Percentiles rank a stretch among this genome's conserved stretches.
Evolutionary conservation across 2,797 vertebrate species (phyloP).

Genomic region (Hapalemur alaotrensis): DNA sequence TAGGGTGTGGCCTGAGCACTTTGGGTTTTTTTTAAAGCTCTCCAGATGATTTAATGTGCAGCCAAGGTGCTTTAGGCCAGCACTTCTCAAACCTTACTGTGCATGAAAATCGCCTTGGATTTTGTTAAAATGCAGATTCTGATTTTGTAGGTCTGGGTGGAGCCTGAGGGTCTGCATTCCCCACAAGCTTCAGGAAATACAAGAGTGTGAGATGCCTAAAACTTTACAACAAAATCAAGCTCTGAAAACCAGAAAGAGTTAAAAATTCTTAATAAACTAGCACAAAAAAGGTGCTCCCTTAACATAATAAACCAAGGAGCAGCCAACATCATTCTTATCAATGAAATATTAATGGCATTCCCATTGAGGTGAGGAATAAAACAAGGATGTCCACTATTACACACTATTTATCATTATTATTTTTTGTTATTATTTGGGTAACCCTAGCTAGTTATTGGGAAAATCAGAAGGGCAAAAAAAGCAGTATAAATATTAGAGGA

Average conservation of each 20-base stretch:
- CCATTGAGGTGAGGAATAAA: background rate
- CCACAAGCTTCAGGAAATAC: background rate
- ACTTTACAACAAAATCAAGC: background rate
- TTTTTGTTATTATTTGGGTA: background rate
- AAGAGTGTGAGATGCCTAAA: background rate
- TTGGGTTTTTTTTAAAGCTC: background rate
- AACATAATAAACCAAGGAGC: background rate
- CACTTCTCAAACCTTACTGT: background rate
- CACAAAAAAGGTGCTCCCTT: background rate
- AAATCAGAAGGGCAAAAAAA: background rate
- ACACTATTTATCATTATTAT: background rate
- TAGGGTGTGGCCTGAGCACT: background rate
- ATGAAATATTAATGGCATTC: background rate
- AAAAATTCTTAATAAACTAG: background rate
- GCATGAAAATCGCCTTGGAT: background rate
- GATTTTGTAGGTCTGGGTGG: background rate
- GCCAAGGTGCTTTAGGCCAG: background rate
- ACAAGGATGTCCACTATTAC: background rate
- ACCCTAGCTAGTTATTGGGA: background rate
- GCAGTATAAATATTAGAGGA: background rate
- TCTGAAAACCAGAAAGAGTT: background rate
- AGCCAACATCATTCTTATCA: background rate
- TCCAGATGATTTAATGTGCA: background rate
- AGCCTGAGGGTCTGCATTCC: background rate
- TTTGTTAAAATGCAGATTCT: background rate